Percentiles rank a stretch among this genome's conserved stretches.
phyloP scores from a whole-genome alignment of 2,888 invertebrate genomes.

The Drosophila glabriapex region DNA sequence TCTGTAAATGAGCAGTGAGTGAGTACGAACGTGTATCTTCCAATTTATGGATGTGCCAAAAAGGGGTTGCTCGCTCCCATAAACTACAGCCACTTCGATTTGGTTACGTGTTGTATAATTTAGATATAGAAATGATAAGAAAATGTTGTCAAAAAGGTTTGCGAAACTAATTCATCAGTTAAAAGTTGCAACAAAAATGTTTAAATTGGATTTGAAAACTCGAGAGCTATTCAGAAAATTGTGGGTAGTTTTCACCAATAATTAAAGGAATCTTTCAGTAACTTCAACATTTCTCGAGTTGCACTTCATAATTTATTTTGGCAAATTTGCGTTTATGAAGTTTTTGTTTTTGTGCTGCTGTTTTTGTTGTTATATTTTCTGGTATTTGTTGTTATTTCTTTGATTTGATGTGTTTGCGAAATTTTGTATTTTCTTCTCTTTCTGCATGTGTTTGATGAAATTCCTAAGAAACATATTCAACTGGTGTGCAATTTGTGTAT shows the following conservation, averaged over 20 bases:
- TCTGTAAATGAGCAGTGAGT: slow-evolving; percentile 85
- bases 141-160: slow-evolving; percentile 28
- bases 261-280: slow-evolving; percentile 35
- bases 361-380: slow-evolving; percentile 6
- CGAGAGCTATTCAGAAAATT: slow-evolving; percentile 15
- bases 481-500: slow-evolving; percentile 15
- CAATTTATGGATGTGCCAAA: slow-evolving; percentile 6
- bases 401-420: slow-evolving; percentile 28
- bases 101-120: not conserved
- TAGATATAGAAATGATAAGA: slow-evolving; percentile 23
- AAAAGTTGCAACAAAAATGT: slow-evolving; percentile 31
- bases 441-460: slow-evolving; percentile 62
- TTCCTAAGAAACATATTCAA: slow-evolving; percentile 46
- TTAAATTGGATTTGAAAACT: slow-evolving; percentile 39
- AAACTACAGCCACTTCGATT: not conserved
- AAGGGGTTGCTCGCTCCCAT: not conserved
- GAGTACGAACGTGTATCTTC: slow-evolving; percentile 34
- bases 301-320: slow-evolving; percentile 45
- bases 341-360: not conserved
- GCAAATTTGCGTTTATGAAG: slow-evolving; percentile 47
- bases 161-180: slow-evolving; percentile 36
- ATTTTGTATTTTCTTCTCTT: slow-evolving; percentile 40
- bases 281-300: slow-evolving; percentile 32
- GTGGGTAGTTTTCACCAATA: slow-evolving; percentile 15
- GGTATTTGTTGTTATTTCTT: slow-evolving; percentile 10